A percentile compares a stretch with the other conserved stretches of the same genome.
Evolutionary conservation across 2,113 vertebrate genomes (phyloP).

Genomic region (Anhinga rufa): DNA sequence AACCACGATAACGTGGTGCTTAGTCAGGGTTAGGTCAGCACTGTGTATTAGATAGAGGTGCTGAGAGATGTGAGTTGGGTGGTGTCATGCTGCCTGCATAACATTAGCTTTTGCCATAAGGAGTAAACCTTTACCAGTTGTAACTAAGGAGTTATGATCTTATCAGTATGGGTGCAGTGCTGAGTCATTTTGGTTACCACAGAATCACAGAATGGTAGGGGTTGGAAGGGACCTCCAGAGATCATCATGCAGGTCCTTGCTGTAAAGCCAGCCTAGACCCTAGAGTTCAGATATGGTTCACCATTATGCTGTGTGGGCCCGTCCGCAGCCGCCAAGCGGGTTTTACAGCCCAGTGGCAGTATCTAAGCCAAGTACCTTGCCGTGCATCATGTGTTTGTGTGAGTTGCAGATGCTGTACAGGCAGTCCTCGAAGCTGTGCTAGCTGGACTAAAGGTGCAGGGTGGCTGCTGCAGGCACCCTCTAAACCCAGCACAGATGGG

Average conservation of each 20-base stretch:
- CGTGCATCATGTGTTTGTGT: accelerated
- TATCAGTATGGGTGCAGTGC: neutral
- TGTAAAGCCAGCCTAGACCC: neutral
- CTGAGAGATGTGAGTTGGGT: neutral
- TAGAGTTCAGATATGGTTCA: accelerated
- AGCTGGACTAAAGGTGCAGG: neutral
- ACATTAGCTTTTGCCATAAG: neutral
- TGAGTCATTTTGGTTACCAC: neutral
- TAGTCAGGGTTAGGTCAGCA: neutral
- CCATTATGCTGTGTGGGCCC: accelerated
- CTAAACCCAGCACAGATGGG: accelerated
- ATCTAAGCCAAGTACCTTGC: neutral
- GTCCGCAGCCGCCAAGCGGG: neutral
- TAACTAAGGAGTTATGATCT: neutral
- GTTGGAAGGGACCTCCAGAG: no score
- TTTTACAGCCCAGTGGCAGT: neutral
- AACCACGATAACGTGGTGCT: neutral
- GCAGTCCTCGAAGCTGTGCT: neutral
- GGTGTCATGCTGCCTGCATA: neutral
- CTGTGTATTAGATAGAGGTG: accelerated
- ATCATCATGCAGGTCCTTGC: neutral
- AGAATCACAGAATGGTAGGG: no score
- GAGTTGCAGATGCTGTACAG: neutral
- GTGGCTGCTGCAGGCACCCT: neutral
- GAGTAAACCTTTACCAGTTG: neutral